Evolutionary conservation across 2,888 invertebrate genomes (phyloP), one percentile per base, ranked within the genome.

Genomic region (Cloeon dipterum): DNA sequence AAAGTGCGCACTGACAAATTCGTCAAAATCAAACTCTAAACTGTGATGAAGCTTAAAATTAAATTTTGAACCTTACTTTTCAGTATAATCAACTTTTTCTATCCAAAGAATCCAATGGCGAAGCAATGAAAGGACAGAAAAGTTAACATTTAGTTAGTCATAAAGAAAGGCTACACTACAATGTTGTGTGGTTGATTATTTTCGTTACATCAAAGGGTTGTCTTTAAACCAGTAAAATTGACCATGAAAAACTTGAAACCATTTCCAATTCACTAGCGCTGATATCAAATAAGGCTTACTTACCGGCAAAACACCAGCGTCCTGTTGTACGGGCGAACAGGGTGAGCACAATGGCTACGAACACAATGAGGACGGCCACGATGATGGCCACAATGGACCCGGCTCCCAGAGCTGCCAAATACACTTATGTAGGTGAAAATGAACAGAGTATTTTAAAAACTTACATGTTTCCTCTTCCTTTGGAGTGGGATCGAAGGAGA

Each of bases 261-360:
- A 23, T 23, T 10, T 10, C 25, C 8, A 23, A 23, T 23, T 23
- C n/a, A 10, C n/a, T 8, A n/a, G 8, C 23, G n/a, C 8, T n/a
- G n/a, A n/a, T n/a, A n/a, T n/a, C n/a, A n/a, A n/a, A n/a, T n/a
- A 21, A 8, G 8, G 21, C 10, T 23, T n/a, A 70, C 78, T 74
- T 59, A 82, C 82, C 81, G 56, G 74, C 75, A 56, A 83, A 83
- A 60, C 82, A 83, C 81, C 82, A 82, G 55, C 77, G 66, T 50
- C 77, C 77, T 42, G 79, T 79, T 42, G 74, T 72, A 47, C 77
- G 71, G 36, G 83, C 82, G 50, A 75, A 74, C 42, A 81, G 69
- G 35, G 73, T 55, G 44, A 81, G 57, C 49, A 68, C 67, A 4
- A 72, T 54, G 18, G 68, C 58, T 17, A 72, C 59, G 13, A 81